phyloP scores from a whole-genome alignment of 1,140 invertebrate genomes.

The Aphelinus atriplicis region DNA sequence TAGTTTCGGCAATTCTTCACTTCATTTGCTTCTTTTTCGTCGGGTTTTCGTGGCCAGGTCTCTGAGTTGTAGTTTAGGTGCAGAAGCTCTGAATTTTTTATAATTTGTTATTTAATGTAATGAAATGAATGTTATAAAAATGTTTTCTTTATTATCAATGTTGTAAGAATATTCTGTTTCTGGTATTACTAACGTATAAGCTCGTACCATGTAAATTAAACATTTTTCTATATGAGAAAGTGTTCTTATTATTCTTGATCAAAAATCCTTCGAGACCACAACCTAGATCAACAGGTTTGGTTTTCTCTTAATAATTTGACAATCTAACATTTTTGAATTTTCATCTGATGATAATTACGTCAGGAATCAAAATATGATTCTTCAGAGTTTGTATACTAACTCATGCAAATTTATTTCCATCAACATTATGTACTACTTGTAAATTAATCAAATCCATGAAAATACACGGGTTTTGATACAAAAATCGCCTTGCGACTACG shows the following conservation, averaged over 20 bases:
- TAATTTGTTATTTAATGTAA: constrained; percentile 68
- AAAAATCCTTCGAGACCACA: constrained; percentile 8
- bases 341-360: too few species aligned
- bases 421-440: too few species aligned
- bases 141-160: constrained; percentile 60
- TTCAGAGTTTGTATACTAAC: too few species aligned
- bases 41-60: constrained; percentile 32
- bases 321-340: too few species aligned
- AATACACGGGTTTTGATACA: too few species aligned
- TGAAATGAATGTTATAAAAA: constrained; percentile 61
- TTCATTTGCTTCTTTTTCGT: background rate
- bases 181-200: constrained; percentile 63
- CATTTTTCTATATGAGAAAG: constrained; percentile 58
- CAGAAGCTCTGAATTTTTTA: constrained; percentile 57
- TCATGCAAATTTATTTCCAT: too few species aligned
- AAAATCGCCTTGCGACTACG: constrained; percentile 39
- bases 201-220: constrained; percentile 62
- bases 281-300: background rate
- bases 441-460: too few species aligned
- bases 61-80: constrained; percentile 38
- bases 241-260: constrained; percentile 14
- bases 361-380: too few species aligned
- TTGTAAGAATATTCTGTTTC: constrained; percentile 63
- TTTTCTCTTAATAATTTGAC: background rate
- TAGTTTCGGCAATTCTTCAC: background rate